Percentiles rank a stretch among this genome's conserved stretches.
Evolutionary conservation across 1,140 invertebrate species (phyloP).

Genomic region (Anoplolepis gracilipes): DNA sequence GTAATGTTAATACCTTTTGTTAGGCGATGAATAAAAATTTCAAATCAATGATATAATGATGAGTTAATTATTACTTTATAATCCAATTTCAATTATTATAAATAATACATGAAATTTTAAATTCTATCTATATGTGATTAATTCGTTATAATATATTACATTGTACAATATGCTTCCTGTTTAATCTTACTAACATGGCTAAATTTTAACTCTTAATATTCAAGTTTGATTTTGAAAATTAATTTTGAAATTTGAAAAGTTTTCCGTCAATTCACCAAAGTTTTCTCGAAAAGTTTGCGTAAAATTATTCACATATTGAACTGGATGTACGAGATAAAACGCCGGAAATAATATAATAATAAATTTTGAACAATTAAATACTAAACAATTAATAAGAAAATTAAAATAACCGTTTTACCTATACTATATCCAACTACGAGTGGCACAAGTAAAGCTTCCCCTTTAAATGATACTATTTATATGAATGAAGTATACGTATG

Average conservation of each 20-base stretch:
- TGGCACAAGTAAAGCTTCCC: background rate
- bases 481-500: too few relatives aligned
- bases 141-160: background rate
- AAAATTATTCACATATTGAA: background rate
- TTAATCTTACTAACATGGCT: too few relatives aligned
- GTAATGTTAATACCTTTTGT: background rate
- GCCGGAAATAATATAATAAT: background rate
- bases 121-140: background rate
- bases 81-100: background rate
- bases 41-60: background rate
- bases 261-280: background rate
- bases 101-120: background rate
- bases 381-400: background rate
- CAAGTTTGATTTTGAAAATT: background rate
- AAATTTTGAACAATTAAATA: background rate
- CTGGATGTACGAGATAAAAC: background rate
- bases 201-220: too few relatives aligned
- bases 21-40: background rate
- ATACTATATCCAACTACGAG: background rate
- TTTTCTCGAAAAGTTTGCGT: slow-evolving; percentile 1
- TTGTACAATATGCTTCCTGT: background rate
- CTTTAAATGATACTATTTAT: too few relatives aligned
- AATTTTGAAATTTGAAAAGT: background rate
- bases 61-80: background rate
- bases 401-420: background rate